Evolutionary conservation across 2,797 vertebrate genomes (phyloP), one percentile per base, ranked within the genome.

Genomic region (Varecia variegata): DNA sequence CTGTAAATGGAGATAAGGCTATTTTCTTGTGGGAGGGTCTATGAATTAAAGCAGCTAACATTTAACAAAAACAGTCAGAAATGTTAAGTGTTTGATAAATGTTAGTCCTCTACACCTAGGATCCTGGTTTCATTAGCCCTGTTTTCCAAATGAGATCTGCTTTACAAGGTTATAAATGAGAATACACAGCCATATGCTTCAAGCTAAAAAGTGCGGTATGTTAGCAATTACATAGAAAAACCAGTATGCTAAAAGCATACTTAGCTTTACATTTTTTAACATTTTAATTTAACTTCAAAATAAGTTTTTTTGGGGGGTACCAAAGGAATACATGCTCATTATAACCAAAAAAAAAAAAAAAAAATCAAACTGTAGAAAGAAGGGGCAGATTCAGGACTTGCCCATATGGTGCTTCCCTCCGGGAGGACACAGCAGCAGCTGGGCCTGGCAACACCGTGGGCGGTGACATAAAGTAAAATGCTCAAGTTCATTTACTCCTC

Each of bases 181-280:
- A 79, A 88, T 2, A 65, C 38, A 71, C 9, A 70, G 35, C 54
- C 32, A 14, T 23, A 21, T 4, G 30, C 60, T 58, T 71, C n/a
- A n/a, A 54, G 18, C 32, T 47, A 43, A 40, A 43, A 77, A 77
- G 13, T 13, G 7, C 2, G 25, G 12, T 0, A 10, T 13, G 35
- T 30, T 21, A 82, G 43, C 60, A 85, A 10, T 67, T 5, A 32
- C 25, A 11, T 0, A 30, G 43, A 56, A 70, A 93, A 96, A 47
- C 18, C 65, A 50, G 32, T 7, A 77, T 9, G 32, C n/a, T 43
- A 18, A 58, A 35, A 32, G 62, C 50, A 27, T 21, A 47, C 50
- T 62, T 70, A 23, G 85, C 58, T 50, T 85, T 82, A 71, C n/a
- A 62, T 54, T 52, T 68, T 58, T 79, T 43, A 79, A 89, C n/a